Evolutionary conservation across 2,888 invertebrate species (phyloP), one percentile per base, ranked within the genome.

Genomic region (Xylota sylvarum): DNA sequence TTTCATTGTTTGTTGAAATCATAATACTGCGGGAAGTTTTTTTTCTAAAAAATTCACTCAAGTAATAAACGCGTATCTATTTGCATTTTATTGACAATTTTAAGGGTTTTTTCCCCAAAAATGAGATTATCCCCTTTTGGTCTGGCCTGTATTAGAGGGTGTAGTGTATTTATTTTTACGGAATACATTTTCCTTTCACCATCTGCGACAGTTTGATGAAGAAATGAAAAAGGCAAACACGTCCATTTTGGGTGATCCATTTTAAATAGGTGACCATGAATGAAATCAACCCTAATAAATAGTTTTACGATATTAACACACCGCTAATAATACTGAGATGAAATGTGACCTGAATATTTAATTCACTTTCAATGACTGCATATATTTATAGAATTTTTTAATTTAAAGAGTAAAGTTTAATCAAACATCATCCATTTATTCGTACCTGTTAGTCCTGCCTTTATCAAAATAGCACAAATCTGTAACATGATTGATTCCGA

Each of bases 401-500:
- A 6, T 12, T 37, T 12, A 37, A 37, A 6, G 9, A 6, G 10
- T 12, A 14, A 14, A 43, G 43, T n/a, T 40, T 12, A n/a, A 4
- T 14, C n/a, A 43, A 43, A 43, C 43, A 14, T 43, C n/a, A 43
- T 43, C 14, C n/a, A 14, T 43, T 5, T 43, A n/a, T n/a, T n/a
- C n/a, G 23, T 23, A 43, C 14, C 43, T 43, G 4, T 35, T 5
- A 6, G n/a, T 43, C 14, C 6, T 3, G 46, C 35, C 76, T 62
- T 12, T 35, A 64, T 64, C 69, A 82, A 82, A 82, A 82, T 70
- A 77, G 77, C 82, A 82, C 82, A 82, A 76, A 65, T 76, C 62
- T 64, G 27, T 52, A 19, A 19, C 19, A 14, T 35, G 19, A 55
- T 48, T 32, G 50, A 67, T 37, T 23, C 30, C 9, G 5, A 17